Base-by-base conservation (phyloP, 2,888 invertebrate species). In the Fragum fragum region DNA sequence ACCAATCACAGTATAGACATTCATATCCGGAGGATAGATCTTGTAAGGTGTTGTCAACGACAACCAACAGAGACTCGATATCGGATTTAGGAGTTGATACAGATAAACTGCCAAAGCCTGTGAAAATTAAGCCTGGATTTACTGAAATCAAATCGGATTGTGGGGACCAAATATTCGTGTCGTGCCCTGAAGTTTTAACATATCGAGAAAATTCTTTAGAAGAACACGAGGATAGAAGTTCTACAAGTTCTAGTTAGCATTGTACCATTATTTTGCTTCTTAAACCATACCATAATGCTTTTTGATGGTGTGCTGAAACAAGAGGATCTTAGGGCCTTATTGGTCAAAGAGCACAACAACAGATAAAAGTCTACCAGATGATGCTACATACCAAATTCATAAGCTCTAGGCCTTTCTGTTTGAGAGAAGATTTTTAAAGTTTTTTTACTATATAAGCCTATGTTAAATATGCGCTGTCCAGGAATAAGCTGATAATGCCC, bases 61-160 rank as follows among this genome's bases (percentile, higher is more conserved):
- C 23, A 21, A 1, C n/a, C 2, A 71, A 36, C 32, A 70, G 70
- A 39, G 53, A 68, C 39, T 78, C 72, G 1, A 68, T 69, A 16
- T 76, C 80, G 14, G 77, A 76, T 28, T 57, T 83, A 16, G 77
- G 80, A 2, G 75, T 77, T 6, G 75, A 78, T 23, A 75, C 73
- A 32, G 82, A 80, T 14, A 76, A 71, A 47, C 68, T 87, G 18
- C 84, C 86, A 28, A 82, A 80, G 53, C 86, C 86, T 29, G 76
- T 76, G 18, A 70, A 73, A 63, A 63, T 69, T 28, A 53, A 28
- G 16, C 16, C 11, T 32, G 52, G 47, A 47, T 14, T 26, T 14
- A 55, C 11, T 6, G 21, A 23, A 21, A 52, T 42, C 26, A 75
- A 36, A 53, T 18, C 23, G 0, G 59, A 42, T 1, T 21, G 23